Base-by-base conservation (phyloP, 1,140 invertebrate genomes). In the Magallana ariakensis region DNA sequence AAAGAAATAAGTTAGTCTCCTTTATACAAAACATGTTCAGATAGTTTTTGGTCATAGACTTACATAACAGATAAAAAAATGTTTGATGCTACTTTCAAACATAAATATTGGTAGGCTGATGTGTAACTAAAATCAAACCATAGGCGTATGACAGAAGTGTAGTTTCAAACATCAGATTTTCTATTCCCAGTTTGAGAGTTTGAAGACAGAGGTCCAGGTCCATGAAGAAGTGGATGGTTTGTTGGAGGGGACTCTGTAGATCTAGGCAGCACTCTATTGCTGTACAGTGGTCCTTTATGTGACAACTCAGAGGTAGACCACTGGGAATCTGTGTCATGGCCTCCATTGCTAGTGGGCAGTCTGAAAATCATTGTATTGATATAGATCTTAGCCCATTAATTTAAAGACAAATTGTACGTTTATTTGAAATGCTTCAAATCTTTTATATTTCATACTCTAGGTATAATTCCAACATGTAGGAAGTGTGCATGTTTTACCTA, bases 241-340 rank as follows among this genome's bases (percentile, higher is more conserved):
- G 75, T 46, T 80, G 82, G n/a, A 87, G 55, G 13, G 86, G 82
- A n/a, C 19, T 62, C 9, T 84, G 15, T 0, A 82, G 55, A 54
- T 86, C 87, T 1, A 88, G 60, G 86, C 87, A 88, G 15, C 87
- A 88, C 7, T 83, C 85, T 13, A 88, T 55, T 10, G 85, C 87
- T 16, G 81, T 88, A 80, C 87, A 88, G 11, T 84, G 62, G 62
- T 83, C 56, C n/a, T 80, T 80, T 1, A 88, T 80, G 58, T 86
- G 80, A 66, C 87, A 88, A 26, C 75, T 82, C 1, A 86, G 53
- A 7, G 85, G 85, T 22, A 26, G 54, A 0, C 54, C 46, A 82
- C 15, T 55, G 10, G 15, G 10, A 56, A 82, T 22, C 46, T 82
- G 10, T 9, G n/a, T 55, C 46, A 82, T 54, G 33, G 53, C 16